Conservation (phyloP, 2,113 vertebrate genomes). For the Eptesicus fuscus region DNA sequence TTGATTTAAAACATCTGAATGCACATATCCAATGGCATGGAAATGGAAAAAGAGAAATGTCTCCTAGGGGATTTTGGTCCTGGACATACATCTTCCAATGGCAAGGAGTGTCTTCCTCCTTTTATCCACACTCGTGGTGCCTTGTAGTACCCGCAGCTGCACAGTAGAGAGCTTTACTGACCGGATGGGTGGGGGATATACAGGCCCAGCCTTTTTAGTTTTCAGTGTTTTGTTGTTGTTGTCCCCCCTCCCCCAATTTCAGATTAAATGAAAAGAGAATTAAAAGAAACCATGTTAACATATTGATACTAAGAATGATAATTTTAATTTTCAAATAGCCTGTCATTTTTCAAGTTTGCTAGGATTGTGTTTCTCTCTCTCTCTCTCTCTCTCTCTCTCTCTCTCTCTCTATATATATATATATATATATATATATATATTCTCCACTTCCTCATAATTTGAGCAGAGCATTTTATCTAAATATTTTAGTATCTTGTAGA, state of each 20-base stretch:
- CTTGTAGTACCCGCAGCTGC: not conserved
- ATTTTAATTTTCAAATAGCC: conserved; percentile 3
- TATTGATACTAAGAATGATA: not conserved
- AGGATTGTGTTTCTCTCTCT: not conserved
- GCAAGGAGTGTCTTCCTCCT: not conserved
- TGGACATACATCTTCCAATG: not conserved
- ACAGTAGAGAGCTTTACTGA: not conserved
- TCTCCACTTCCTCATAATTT: not conserved
- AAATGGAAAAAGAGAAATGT: not conserved
- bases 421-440: no score
- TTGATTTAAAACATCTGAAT: not conserved
- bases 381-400: not conserved
- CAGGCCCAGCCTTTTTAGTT: not conserved
- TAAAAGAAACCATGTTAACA: conserved; percentile 11
- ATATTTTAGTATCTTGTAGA: conserved; percentile 7
- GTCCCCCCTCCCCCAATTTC: not conserved
- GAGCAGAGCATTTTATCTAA: not conserved
- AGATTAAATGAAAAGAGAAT: not conserved
- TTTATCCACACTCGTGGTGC: not conserved
- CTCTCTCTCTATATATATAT: not conserved
- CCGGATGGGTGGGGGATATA: not conserved
- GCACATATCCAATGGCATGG: not conserved
- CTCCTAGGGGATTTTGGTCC: not conserved
- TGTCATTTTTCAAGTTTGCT: not conserved
- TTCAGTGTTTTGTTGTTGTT: not conserved